Evolutionary conservation across 2,888 invertebrate genomes (phyloP).

Genomic region (Megaustenia siamemsis): DNA sequence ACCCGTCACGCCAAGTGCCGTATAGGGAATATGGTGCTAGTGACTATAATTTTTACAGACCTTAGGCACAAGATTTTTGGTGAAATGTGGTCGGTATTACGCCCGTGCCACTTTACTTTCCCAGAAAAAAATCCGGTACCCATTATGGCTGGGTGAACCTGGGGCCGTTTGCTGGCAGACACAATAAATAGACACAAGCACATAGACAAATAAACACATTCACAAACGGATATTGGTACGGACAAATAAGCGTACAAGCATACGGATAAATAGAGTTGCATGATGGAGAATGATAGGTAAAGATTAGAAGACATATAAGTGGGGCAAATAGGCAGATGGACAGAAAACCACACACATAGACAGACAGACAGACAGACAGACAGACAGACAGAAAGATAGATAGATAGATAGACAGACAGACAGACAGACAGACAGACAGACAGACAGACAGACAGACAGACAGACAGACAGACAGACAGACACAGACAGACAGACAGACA

Average conservation of each 20-base stretch:
- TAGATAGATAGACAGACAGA: background rate
- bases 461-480: background rate
- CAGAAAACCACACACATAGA: background rate
- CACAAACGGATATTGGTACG: background rate
- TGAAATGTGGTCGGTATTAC: too few species aligned
- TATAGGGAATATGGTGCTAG: too few species aligned
- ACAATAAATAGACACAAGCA: background rate
- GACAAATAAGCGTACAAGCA: slow-evolving; percentile 6
- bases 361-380: slow-evolving; percentile 11
- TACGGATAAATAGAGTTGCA: background rate
- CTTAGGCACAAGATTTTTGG: too few species aligned
- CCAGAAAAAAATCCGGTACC: too few species aligned
- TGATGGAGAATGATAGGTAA: background rate
- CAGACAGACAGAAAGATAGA: background rate
- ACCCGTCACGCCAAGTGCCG: too few species aligned
- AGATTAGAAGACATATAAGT: too few species aligned
- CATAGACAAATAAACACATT: background rate
- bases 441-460: background rate
- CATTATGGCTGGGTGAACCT: too few species aligned
- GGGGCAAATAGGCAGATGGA: background rate
- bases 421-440: slow-evolving; percentile 7
- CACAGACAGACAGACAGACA: background rate
- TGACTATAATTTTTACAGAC: too few species aligned
- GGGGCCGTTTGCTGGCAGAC: too few species aligned
- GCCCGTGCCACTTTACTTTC: too few species aligned